Percentiles rank a stretch among this genome's conserved stretches.
Conservation (phyloP, 2,888 invertebrate species). For the Drosophila merina region DNA sequence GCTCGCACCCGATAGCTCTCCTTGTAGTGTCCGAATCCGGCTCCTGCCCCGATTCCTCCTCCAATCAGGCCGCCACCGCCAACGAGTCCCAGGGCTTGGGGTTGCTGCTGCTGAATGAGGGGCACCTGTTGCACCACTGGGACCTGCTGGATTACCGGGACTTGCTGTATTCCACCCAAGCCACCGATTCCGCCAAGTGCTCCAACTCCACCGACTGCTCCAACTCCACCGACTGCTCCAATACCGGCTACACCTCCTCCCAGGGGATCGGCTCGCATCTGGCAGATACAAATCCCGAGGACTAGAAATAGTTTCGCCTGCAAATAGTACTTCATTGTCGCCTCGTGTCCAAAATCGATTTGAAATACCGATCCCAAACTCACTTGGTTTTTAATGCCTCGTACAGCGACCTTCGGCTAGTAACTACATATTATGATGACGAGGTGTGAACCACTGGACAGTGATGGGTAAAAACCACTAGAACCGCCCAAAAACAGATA, state of each 20-base stretch:
- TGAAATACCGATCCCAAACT: conserved; percentile 36
- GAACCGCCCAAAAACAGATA: conserved; percentile 22
- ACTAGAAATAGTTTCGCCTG: conserved; percentile 34
- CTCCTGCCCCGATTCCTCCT: conserved; percentile 50
- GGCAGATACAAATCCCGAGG: conserved; percentile 24
- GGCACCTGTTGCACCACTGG: conserved; percentile 60
- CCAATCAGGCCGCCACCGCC: conserved; percentile 52
- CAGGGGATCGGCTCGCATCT: conserved; percentile 17
- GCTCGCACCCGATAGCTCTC: conserved; percentile 64
- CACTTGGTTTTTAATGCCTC: conserved; percentile 45
- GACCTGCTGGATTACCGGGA: conserved; percentile 65
- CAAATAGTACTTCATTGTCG: conserved; percentile 44
- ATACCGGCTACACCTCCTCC: conserved; percentile 20
- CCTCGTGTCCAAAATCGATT: conserved; percentile 29
- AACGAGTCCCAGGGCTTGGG: conserved; percentile 46
- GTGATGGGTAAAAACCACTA: conserved; percentile 23
- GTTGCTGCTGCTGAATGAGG: conserved; percentile 55
- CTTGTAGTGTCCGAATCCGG: conserved; percentile 72
- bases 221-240: conserved; percentile 32
- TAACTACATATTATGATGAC: conserved; percentile 23
- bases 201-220: conserved; percentile 31
- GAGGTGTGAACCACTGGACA: conserved; percentile 57
- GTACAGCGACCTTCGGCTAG: conserved; percentile 56
- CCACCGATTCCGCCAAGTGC: conserved; percentile 26
- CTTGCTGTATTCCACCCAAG: conserved; percentile 53